Conservation (phyloP, 2,888 invertebrate species). For the Anthrax anthrax region DNA sequence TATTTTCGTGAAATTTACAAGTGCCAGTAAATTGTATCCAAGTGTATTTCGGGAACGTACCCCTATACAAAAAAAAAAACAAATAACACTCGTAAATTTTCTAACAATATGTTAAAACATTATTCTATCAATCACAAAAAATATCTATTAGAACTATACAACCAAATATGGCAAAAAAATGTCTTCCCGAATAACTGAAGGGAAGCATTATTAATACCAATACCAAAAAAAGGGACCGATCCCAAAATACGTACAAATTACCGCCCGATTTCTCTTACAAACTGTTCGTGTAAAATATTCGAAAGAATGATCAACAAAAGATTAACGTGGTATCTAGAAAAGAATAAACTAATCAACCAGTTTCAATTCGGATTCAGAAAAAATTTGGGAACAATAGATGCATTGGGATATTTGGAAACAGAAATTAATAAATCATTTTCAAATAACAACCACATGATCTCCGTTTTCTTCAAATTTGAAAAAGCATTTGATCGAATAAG, state of each 20-base stretch:
- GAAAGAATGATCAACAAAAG: constrained; percentile 4
- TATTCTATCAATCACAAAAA: not conserved
- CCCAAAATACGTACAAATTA: not conserved
- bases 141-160: not conserved
- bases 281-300: not conserved
- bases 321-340: not conserved
- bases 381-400: not conserved
- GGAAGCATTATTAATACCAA: not conserved
- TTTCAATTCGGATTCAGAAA: not conserved
- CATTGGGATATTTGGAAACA: not conserved
- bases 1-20: too few relatives aligned
- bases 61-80: too few relatives aligned
- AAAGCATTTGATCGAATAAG: constrained; percentile 1
- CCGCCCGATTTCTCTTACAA: constrained; percentile 1
- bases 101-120: constrained; percentile 1
- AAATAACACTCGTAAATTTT: too few relatives aligned
- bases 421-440: not conserved
- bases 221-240: not conserved
- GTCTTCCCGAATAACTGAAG: not conserved
- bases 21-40: too few relatives aligned
- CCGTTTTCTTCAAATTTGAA: constrained; percentile 1
- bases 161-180: not conserved
- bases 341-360: not conserved
- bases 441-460: not conserved
- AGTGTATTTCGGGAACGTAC: too few relatives aligned